These are phyloP conservation scores for Athene cunicularia DNA, from an alignment of 2,113 vertebrate species.

Conservation along the genomic window DNA sequence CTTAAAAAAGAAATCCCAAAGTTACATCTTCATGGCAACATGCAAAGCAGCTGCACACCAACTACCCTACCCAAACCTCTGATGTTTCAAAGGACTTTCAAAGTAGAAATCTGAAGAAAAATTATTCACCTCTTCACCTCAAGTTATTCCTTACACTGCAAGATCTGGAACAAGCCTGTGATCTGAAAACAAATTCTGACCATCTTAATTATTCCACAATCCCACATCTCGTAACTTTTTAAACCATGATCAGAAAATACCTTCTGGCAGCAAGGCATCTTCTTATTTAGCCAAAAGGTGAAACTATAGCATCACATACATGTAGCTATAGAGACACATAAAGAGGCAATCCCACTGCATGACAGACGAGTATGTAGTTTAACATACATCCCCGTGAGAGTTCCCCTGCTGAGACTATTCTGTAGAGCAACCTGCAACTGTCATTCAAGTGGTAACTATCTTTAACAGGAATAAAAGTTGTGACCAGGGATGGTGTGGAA, in stretches of 20 bases:
- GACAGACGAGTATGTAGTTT: fast-evolving
- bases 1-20: background rate
- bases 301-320: fast-evolving
- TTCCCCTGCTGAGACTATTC: background rate
- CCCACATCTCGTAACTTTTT: background rate
- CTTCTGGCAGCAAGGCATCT: background rate
- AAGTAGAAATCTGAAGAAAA: background rate
- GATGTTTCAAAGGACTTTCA: background rate
- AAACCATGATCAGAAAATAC: background rate
- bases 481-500: background rate
- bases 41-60: background rate
- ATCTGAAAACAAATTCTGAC: background rate
- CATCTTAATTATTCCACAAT: background rate
- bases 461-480: background rate
- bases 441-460: background rate
- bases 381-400: background rate
- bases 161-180: background rate
- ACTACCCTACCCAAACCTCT: background rate
- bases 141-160: background rate
- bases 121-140: background rate
- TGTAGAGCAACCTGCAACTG: background rate
- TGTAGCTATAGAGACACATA: fast-evolving
- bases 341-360: fast-evolving
- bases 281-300: background rate
- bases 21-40: background rate